Evolutionary conservation across 2,888 invertebrate species (phyloP).

Genomic region (Eristalis intricaria): DNA sequence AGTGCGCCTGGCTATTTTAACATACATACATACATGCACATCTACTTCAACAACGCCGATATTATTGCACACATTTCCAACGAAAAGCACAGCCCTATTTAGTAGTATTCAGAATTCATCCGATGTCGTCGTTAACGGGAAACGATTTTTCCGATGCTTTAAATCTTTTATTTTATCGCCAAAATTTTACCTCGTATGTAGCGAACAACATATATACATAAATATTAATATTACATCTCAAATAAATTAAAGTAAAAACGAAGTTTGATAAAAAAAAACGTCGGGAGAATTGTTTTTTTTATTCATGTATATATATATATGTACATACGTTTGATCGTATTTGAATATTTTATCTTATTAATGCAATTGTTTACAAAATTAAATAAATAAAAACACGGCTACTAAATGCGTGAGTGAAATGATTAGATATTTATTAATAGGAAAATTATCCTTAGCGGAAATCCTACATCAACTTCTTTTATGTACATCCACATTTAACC

Average conservation of each 20-base stretch:
- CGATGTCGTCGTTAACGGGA: slow-evolving; percentile 41
- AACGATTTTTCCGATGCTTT: slow-evolving; percentile 30
- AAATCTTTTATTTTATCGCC: slow-evolving; percentile 16
- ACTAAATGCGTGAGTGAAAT: neutral
- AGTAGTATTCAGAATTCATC: slow-evolving; percentile 68
- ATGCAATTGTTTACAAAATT: neutral
- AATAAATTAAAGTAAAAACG: neutral
- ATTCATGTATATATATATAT: neutral
- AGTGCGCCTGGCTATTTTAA: slow-evolving; percentile 64
- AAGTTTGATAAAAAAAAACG: neutral
- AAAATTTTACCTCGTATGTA: neutral
- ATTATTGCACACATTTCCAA: slow-evolving; percentile 47
- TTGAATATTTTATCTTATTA: neutral
- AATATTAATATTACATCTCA: neutral
- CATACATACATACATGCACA: neutral
- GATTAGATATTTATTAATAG: neutral
- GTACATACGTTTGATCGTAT: too few relatives aligned
- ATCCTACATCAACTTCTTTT: slow-evolving; percentile 44
- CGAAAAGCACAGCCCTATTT: slow-evolving; percentile 59
- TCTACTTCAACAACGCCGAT: slow-evolving; percentile 47
- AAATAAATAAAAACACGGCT: neutral
- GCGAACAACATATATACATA: neutral
- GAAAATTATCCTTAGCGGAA: slow-evolving; percentile 34
- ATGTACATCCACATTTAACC: slow-evolving; percentile 29
- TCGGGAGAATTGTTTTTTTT: neutral